Evolutionary conservation across 2,113 vertebrate genomes (phyloP).

Genomic region (Spheniscus mendiculus): DNA sequence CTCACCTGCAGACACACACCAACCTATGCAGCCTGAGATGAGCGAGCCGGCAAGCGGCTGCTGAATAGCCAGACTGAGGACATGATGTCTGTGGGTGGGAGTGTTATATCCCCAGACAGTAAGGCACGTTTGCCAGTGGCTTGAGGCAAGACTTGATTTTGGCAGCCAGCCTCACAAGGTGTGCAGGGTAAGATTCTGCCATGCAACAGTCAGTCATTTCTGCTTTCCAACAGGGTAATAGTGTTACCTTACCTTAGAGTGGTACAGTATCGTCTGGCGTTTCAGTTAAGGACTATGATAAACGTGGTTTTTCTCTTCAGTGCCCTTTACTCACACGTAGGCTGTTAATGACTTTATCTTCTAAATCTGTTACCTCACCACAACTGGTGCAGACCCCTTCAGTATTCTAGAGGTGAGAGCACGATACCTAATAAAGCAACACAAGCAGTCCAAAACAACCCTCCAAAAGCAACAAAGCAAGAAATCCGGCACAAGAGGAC

Average conservation of each 20-base stretch:
- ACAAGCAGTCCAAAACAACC: neutral
- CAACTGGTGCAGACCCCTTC: neutral
- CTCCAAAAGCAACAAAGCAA: neutral
- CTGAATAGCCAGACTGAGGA: neutral
- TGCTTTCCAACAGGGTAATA: neutral
- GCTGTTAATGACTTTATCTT: neutral
- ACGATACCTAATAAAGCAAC: neutral
- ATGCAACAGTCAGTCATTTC: neutral
- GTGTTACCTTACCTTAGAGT: neutral
- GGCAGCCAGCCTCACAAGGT: neutral
- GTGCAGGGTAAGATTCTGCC: neutral
- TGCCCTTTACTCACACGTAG: neutral
- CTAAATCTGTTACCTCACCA: neutral
- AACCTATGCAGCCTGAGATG: neutral
- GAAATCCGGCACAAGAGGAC: neutral
- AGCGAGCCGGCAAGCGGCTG: fast-evolving
- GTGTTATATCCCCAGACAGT: neutral
- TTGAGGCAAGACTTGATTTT: neutral
- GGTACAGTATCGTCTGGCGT: neutral
- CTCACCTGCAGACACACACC: neutral
- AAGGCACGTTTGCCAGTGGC: fast-evolving
- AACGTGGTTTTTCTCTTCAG: neutral
- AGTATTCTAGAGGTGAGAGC: neutral
- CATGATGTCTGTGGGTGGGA: neutral
- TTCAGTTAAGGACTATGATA: neutral